These are phyloP conservation scores for Strongylocentrotus purpuratus DNA, from an alignment of 35 echinoderm and acorn worm species.

Conservation along the genomic window DNA sequence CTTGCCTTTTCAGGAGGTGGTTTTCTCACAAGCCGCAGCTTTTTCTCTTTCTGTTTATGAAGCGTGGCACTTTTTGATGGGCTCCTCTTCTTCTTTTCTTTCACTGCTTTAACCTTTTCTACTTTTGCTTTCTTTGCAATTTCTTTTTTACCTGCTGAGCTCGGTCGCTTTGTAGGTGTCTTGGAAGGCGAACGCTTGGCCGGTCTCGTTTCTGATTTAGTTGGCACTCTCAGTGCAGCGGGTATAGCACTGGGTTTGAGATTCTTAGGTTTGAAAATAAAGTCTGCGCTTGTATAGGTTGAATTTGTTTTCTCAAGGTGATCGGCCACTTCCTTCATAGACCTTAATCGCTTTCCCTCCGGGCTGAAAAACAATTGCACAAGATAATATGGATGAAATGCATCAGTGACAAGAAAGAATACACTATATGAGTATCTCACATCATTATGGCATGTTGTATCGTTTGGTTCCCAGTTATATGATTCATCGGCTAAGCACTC, in stretches of 20 bases:
- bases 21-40: conserved; percentile 54
- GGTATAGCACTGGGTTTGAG: background rate
- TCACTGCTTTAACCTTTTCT: conserved; percentile 42
- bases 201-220: background rate
- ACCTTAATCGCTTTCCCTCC: conserved; percentile 27
- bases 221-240: background rate
- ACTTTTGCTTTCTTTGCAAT: background rate
- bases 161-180: conserved; percentile 19
- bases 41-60: conserved; percentile 53
- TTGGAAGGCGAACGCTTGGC: conserved; percentile 1
- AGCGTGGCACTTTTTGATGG: conserved; percentile 18
- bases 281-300: conserved; percentile 9
- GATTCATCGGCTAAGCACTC: background rate
- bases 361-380: conserved; percentile 22
- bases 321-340: conserved; percentile 28
- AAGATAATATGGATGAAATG: background rate
- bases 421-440: background rate
- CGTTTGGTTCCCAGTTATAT: background rate
- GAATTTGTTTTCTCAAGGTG: conserved; percentile 30
- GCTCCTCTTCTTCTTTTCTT: conserved; percentile 36
- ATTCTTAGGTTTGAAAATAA: conserved; percentile 48
- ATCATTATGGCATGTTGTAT: background rate
- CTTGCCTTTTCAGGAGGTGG: conserved; percentile 61
- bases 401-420: background rate
- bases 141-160: background rate